Percentiles rank a stretch among this genome's conserved stretches.
Evolutionary conservation across 2,113 vertebrate species (phyloP).

Genomic region (Macquaria australasica): DNA sequence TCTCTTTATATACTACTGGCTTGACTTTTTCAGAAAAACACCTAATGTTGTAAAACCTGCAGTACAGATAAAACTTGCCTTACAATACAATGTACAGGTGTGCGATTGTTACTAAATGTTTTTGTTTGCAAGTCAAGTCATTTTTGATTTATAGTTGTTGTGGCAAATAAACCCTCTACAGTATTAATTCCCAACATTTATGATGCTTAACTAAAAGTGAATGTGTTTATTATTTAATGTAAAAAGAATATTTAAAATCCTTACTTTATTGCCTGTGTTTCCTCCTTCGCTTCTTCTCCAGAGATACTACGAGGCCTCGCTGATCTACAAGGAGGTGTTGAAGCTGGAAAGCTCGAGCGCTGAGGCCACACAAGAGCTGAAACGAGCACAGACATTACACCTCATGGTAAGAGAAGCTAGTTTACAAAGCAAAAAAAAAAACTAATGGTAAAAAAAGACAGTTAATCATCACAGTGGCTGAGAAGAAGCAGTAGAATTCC

Average conservation of each 20-base stretch:
- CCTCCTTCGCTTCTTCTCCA: conserved; percentile 43
- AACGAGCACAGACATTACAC: conserved; percentile 81
- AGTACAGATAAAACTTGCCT: not conserved
- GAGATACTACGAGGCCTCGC: conserved; percentile 85
- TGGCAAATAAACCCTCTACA: not conserved
- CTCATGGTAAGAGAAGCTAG: conserved; percentile 71
- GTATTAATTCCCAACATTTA: not conserved
- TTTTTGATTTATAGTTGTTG: not conserved
- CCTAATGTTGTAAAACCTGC: not conserved
- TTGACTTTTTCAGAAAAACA: not conserved
- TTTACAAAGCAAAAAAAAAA: not conserved
- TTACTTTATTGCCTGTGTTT: not conserved
- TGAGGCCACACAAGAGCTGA: conserved; percentile 83
- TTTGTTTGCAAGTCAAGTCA: not conserved
- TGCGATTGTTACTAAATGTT: not conserved
- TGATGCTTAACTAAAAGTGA: not conserved
- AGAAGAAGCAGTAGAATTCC: not conserved
- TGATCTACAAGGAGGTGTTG: conserved; percentile 85
- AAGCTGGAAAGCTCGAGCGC: conserved; percentile 56
- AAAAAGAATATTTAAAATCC: not conserved
- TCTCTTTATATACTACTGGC: not conserved
- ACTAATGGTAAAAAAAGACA: too few relatives aligned
- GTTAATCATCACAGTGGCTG: too few relatives aligned
- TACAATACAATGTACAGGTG: not conserved
- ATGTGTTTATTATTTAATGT: not conserved